phyloP scores from a whole-genome alignment of 2,888 invertebrate species.

The Julus scanicus region DNA sequence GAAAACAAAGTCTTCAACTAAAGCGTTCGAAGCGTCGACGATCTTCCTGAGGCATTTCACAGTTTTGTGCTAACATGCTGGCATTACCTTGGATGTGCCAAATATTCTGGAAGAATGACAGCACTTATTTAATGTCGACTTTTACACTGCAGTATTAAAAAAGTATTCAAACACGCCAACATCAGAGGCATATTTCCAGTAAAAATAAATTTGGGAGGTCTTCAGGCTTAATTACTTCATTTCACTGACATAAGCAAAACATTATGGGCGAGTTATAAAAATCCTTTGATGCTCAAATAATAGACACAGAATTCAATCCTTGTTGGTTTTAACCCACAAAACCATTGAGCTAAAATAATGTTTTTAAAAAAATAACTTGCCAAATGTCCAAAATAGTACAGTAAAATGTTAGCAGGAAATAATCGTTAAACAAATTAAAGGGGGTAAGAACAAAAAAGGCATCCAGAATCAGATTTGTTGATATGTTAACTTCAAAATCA shows the following conservation, averaged over 20 bases:
- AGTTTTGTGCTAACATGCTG: constrained; percentile 10
- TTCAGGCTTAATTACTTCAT: not conserved
- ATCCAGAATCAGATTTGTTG: not conserved
- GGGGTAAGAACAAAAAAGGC: not conserved
- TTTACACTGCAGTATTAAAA: not conserved
- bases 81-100: constrained; percentile 19
- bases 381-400: not conserved
- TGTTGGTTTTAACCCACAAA: not conserved
- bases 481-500: not conserved
- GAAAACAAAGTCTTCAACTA: not conserved
- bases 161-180: not conserved
- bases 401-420: not conserved
- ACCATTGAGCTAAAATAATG: not conserved
- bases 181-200: not conserved
- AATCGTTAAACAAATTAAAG: not conserved
- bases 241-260: not conserved
- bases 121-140: constrained; percentile 1
- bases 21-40: not conserved
- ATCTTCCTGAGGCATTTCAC: not conserved
- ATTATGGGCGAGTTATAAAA: not conserved
- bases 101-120: constrained; percentile 3
- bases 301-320: not conserved
- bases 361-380: not conserved
- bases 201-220: not conserved
- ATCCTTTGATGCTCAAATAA: not conserved